These are phyloP conservation scores for Enhydra lutris DNA, from an alignment of 2,113 vertebrate genomes.

Conservation along the genomic window DNA sequence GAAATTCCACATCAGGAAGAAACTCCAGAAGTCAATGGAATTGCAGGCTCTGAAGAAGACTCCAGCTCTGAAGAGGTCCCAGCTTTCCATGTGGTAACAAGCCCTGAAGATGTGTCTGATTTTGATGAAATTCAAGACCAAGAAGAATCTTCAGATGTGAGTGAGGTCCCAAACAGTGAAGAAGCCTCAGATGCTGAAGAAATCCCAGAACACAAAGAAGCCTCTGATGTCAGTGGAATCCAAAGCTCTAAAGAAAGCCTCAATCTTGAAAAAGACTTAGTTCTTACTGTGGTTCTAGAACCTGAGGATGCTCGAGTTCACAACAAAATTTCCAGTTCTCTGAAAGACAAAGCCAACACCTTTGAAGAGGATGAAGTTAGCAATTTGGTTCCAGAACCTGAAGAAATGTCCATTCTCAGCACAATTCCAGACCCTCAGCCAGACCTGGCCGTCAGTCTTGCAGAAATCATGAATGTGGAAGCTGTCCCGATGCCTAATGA, in stretches of 20 bases:
- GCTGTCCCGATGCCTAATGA: not conserved
- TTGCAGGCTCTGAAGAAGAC: not conserved
- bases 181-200: slow-evolving; percentile 8
- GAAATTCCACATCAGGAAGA: slow-evolving; percentile 29
- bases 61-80: not conserved
- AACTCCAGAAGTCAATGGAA: not conserved
- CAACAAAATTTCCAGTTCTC: not conserved
- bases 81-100: not conserved
- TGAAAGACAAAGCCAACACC: not conserved
- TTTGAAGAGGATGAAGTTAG: slow-evolving; percentile 28
- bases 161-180: not conserved
- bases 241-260: not conserved
- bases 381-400: not conserved
- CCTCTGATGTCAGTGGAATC: not conserved
- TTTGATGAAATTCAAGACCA: slow-evolving; percentile 33
- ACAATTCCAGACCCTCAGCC: slow-evolving; percentile 46
- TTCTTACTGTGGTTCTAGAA: not conserved
- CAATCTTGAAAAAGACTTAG: not conserved
- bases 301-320: not conserved
- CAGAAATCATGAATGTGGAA: slow-evolving; percentile 45
- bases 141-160: slow-evolving; percentile 16
- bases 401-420: slow-evolving; percentile 41
- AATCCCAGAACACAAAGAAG: not conserved
- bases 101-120: slow-evolving; percentile 2
- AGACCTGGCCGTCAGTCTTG: slow-evolving; percentile 35